Base-by-base conservation (phyloP, 2,888 invertebrate species). In the Pogonocherus hispidulus region DNA sequence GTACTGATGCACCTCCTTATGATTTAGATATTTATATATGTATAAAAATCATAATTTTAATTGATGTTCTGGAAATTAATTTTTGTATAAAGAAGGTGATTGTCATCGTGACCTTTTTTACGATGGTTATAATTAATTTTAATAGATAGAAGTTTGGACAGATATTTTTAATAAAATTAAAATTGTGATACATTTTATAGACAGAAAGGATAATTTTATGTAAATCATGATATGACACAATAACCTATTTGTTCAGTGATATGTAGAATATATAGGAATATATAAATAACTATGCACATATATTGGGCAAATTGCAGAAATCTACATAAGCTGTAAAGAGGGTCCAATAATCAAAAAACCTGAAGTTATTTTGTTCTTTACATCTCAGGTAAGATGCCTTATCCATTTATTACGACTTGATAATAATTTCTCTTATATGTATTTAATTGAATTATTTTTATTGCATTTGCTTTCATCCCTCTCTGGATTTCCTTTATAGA, bases 181-280 rank as follows among this genome's bases (percentile, higher is more conserved):
- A 41, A 14, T 41, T 41, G 41, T 41, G 41, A 41, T 41, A 41
- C 4, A 41, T 41, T 41, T 41, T 41, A 41, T 41, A 41, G n/a
- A 16, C 41, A 41, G n/a, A 16, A 41, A n/a, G n/a, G 41, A n/a
- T 41, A 41, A 41, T 41, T 27, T 27, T n/a, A 41, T 3, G 16
- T 32, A 41, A 41, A 41, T 41, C 27, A 5, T 27, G 27, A 16
- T 41, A 41, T 14, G 14, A 41, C n/a, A 41, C 41, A 41, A 41
- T 32, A 9, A 32, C 32, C 32, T 32, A 32, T 32, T 32, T 32
- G 11, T 32, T 32, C 32, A 32, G 9, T 23, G 6, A 23, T 23
- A 37, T 37, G 6, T 37, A 37, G 37, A 11, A 11, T 32, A 8
- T 11, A 32, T 32, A 11, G n/a, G n/a, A n/a, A n/a, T n/a, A n/a